A percentile compares a stretch with the other conserved stretches of the same genome.
Evolutionary conservation across 2,797 vertebrate species (phyloP).

Genomic region (Gila robusta): DNA sequence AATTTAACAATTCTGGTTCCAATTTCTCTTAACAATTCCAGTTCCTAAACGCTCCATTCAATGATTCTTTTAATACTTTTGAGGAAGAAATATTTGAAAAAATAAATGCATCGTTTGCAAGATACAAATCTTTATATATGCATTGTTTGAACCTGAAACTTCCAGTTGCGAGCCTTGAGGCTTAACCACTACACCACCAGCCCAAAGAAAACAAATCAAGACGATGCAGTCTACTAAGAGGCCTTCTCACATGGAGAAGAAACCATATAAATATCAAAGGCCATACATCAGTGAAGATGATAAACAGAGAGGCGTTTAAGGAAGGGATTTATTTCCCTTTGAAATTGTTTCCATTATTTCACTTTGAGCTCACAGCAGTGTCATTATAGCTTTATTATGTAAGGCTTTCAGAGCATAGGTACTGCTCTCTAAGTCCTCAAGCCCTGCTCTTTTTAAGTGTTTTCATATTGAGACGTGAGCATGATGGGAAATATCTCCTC

Average conservation of each 20-base stretch:
- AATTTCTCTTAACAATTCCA: not conserved
- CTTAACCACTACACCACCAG: not conserved
- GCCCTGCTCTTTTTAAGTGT: conserved; percentile 37
- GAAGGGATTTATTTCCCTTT: conserved; percentile 61
- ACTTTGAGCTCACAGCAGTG: conserved; percentile 56
- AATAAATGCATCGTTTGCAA: too few relatives aligned
- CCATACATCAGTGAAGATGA: conserved; percentile 48
- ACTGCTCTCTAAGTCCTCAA: conserved; percentile 45
- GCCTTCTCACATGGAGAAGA: conserved; percentile 25
- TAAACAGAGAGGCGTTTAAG: conserved; percentile 59
- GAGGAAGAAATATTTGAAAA: not conserved
- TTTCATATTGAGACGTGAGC: conserved; percentile 45
- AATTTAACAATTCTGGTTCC: not conserved
- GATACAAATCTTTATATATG: not conserved
- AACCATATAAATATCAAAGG: conserved; percentile 44
- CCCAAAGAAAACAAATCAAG: not conserved
- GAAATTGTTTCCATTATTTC: conserved; percentile 58
- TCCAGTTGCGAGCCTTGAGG: not conserved
- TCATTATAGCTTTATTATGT: conserved; percentile 64
- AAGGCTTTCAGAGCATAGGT: conserved; percentile 59
- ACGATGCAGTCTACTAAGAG: conserved; percentile 28
- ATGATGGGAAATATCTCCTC: conserved; percentile 48
- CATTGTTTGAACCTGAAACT: not conserved
- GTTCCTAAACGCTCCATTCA: not conserved
- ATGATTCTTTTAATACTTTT: not conserved